Evolutionary conservation across 2,113 vertebrate genomes (phyloP), one percentile per base, ranked within the genome.

Genomic region (Gnathonemus echidnorhynchus): DNA sequence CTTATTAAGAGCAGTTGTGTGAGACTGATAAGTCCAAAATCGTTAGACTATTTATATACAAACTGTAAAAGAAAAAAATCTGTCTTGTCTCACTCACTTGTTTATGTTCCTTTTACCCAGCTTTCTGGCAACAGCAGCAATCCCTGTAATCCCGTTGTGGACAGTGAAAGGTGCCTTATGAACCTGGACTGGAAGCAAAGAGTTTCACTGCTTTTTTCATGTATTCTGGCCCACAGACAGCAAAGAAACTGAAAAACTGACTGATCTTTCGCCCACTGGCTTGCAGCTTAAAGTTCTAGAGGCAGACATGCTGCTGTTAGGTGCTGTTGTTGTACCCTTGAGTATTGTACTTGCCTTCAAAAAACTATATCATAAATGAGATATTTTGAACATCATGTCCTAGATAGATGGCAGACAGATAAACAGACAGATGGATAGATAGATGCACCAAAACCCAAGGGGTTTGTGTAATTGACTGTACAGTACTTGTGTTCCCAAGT

Each of bases 11-110:
- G 86, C 19, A 46, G 88, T 0, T 74, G 88, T 89, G 89, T 86
- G 89, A 89, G 89, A 62, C 50, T 86, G 89, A 89, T 86, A 89
- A 89, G 77, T 89, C 84, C 31, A 58, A 89, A 89, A 62, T 48
- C 83, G 53, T 89, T 48, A 46, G 89, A 58, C 77, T 89, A 58
- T 89, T 62, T 89, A 89, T 86, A 31, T 88, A 84, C 42, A 58
- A 39, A 46, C 50, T 56, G 19, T 35, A 49, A 58, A 24, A 89
- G 62, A 70, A 70, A 70, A 70, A 31, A 70, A 13, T 31, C 24
- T 66, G 58, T 11, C 62, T 27, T 1, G 1, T 70, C 27, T 70
- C 62, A 31, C 27, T 31, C 62, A 1, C 27, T 27, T 70, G 9
- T 31, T 80, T 15, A 15, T 77, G 1, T 42, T 80, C 31, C 17